phyloP scores from a whole-genome alignment of 2,797 vertebrate species.

The Pseudochromis fuscus region DNA sequence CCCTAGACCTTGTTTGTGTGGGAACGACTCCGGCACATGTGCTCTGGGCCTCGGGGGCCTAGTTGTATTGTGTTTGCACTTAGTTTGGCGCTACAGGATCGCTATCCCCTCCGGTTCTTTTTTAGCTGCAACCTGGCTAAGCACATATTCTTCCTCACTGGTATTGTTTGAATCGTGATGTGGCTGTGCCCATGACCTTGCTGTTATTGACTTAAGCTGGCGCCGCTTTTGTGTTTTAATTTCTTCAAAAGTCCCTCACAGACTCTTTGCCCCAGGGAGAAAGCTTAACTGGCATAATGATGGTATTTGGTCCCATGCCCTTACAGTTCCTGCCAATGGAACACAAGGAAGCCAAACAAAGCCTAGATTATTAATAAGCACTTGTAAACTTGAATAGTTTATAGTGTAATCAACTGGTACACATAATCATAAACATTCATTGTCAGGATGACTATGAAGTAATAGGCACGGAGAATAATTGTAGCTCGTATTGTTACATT shows the following conservation, averaged over 20 bases:
- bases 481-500: neutral
- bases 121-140: constrained; percentile 21
- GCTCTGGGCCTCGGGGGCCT: constrained; percentile 41
- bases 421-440: constrained; percentile 29
- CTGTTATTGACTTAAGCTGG: constrained; percentile 53
- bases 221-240: constrained; percentile 56
- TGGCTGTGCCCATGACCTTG: constrained; percentile 44
- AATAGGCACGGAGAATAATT: constrained; percentile 2
- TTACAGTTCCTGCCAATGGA: constrained; percentile 67
- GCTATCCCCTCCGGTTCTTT: constrained; percentile 16
- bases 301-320: constrained; percentile 71
- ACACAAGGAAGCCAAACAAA: constrained; percentile 67
- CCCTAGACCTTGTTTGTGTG: constrained; percentile 54
- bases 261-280: constrained; percentile 41
- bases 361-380: constrained; percentile 70
- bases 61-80: constrained; percentile 62
- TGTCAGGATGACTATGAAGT: constrained; percentile 1
- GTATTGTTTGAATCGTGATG: constrained; percentile 52
- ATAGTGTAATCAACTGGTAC: constrained; percentile 56
- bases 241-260: constrained; percentile 47
- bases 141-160: constrained; percentile 30
- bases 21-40: constrained; percentile 56
- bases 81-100: constrained; percentile 47
- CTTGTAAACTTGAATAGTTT: constrained; percentile 56
- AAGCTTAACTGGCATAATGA: constrained; percentile 70